Percentiles rank a stretch among this genome's conserved stretches.
These are phyloP conservation scores for Bursaphelenchus mucronatus DNA, from an alignment of 1,140 invertebrate species.

Conservation along the genomic window DNA sequence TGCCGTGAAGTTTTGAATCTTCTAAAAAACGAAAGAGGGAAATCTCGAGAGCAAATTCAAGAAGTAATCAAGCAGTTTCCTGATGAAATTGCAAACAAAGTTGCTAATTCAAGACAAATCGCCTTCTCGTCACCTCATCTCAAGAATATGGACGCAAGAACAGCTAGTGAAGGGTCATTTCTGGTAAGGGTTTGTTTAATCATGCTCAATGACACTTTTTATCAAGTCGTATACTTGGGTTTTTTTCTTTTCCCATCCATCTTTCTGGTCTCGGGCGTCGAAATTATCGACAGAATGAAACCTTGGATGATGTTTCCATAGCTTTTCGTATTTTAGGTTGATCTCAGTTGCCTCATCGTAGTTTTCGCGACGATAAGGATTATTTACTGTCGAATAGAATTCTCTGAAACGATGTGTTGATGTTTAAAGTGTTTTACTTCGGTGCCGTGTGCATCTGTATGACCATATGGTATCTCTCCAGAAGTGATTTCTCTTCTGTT, in stretches of 20 bases:
- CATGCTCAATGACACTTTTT: neutral
- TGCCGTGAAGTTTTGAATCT: constrained; percentile 50
- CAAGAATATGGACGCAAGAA: constrained; percentile 18
- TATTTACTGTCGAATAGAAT: constrained; percentile 28
- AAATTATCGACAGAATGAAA: constrained; percentile 31
- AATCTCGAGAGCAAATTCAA: constrained; percentile 42
- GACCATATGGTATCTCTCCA: constrained; percentile 31
- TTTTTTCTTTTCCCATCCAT: constrained; percentile 30
- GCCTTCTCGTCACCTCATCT: constrained; percentile 21
- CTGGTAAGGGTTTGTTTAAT: constrained; percentile 33
- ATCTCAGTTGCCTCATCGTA: constrained; percentile 37
- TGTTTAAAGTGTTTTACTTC: neutral
- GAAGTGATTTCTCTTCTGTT: constrained; percentile 27
- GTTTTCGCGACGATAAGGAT: constrained; percentile 32
- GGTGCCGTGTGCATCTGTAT: constrained; percentile 37
- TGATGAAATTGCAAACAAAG: constrained; percentile 9
- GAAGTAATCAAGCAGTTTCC: constrained; percentile 49
- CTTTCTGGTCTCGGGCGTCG: constrained; percentile 18
- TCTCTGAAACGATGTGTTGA: constrained; percentile 25
- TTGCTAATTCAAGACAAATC: neutral
- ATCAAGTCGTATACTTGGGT: constrained; percentile 27
- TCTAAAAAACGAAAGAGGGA: constrained; percentile 48
- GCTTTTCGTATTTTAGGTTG: constrained; percentile 25
- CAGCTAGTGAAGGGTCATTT: constrained; percentile 39
- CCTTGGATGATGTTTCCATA: constrained; percentile 28